These are phyloP conservation scores for Engraulis encrasicolus DNA, from an alignment of 2,113 vertebrate genomes.

Conservation along the genomic window DNA sequence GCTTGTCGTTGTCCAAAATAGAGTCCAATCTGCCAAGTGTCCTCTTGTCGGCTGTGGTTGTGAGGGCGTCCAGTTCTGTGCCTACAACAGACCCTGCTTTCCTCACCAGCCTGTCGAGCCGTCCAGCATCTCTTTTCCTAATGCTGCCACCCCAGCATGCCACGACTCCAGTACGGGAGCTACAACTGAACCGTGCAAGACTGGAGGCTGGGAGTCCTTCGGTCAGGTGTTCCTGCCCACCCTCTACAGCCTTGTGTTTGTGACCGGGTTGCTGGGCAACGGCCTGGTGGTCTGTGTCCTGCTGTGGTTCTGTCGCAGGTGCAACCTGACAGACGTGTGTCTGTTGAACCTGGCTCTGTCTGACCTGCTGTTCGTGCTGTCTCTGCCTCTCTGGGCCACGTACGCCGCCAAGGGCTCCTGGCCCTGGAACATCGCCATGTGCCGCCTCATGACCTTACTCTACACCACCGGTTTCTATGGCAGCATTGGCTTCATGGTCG, in stretches of 20 bases:
- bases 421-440: conserved; percentile 79
- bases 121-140: no score
- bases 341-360: conserved; percentile 86
- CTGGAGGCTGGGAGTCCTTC: conserved; percentile 36
- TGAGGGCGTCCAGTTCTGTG: no score
- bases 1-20: no score
- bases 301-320: conserved; percentile 67
- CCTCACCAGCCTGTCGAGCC: no score
- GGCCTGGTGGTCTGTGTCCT: conserved; percentile 82
- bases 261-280: conserved; percentile 74
- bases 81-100: no score
- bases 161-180: not conserved
- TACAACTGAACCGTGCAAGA: conserved; percentile 26
- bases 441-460: conserved; percentile 71
- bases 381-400: conserved; percentile 79
- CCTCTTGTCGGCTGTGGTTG: no score
- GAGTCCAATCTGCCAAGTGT: no score
- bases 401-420: conserved; percentile 66
- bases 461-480: conserved; percentile 82
- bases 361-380: conserved; percentile 82
- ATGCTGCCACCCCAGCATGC: no score
- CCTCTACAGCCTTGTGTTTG: conserved; percentile 80
- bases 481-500: conserved; percentile 84
- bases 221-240: conserved; percentile 65
- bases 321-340: conserved; percentile 82